Base-by-base conservation (phyloP, 2,888 invertebrate species). In the Sesia bembeciformis region DNA sequence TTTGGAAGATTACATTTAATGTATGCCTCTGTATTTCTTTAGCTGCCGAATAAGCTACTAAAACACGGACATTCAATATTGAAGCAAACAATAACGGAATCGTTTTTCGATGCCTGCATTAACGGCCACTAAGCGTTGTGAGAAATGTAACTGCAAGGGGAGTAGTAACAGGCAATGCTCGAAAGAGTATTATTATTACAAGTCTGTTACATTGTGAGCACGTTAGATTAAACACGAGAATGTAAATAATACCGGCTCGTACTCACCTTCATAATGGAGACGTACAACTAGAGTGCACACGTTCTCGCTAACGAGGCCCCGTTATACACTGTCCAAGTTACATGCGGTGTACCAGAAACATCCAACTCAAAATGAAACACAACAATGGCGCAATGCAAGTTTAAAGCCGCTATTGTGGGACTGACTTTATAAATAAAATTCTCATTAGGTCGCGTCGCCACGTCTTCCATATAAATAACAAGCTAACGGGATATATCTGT, bases 341-440 rank as follows among this genome's bases (percentile, higher is more conserved):
- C 84, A 81, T 84, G 80, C 68, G 76, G 79, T 70, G 74, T 75
- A 76, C 84, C 84, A 71, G 78, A 73, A 78, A 76, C 78, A 78
- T 72, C 65, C 68, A 79, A 77, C 74, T 83, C 76, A 78, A 83
- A 85, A 84, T 81, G 84, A 83, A 81, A 81, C 76, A 70, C 72
- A 84, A 86, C 86, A 85, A 86, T 84, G 70, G 83, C 75, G 85
- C 84, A 86, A 84, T 87, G 84, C 78, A 78, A 81, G 69, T 78
- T 78, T 80, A 78, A 81, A 81, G 78, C 76, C 77, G 60, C 81
- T 68, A 83, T 86, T 86, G 84, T 84, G 72, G 65, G 67, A 67
- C 67, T 73, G 78, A 82, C 75, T 83, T 84, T 83, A 84, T 83
- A 85, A 84, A 85, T 84, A 84, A 83, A 84, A 83, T 74, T 83